Conservation (phyloP, 1,140 invertebrate genomes). For the Sycophaga agraensis region DNA sequence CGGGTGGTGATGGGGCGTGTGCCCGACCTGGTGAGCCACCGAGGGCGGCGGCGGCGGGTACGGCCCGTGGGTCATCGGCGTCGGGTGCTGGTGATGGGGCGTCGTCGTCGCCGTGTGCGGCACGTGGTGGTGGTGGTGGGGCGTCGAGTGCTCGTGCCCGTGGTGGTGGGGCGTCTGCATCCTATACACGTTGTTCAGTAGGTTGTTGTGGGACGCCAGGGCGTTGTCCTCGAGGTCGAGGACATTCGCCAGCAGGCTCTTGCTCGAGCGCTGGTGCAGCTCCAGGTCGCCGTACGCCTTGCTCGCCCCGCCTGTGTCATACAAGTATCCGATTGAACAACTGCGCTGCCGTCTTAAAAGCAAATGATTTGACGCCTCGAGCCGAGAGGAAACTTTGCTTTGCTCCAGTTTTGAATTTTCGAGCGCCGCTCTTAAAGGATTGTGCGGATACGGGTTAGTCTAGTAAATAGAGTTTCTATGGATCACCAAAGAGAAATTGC, state of each 20-base stretch:
- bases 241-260: constrained; percentile 92
- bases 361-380: no score
- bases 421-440: no score
- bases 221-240: constrained; percentile 85
- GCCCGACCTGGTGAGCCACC: constrained; percentile 46
- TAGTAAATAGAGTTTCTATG: no score
- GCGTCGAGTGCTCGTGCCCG: constrained; percentile 47
- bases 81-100: constrained; percentile 53
- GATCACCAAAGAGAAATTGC: no score
- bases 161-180: constrained; percentile 55
- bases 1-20: constrained; percentile 57
- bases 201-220: constrained; percentile 54
- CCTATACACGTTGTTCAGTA: constrained; percentile 56
- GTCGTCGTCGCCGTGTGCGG: constrained; percentile 45
- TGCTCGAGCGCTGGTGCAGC: constrained; percentile 72
- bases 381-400: no score
- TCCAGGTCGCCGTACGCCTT: constrained; percentile 70
- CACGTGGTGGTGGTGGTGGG: constrained; percentile 51
- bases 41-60: constrained; percentile 38
- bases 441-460: no score
- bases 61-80: constrained; percentile 48
- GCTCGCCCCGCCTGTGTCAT: no score
- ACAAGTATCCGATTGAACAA: no score
- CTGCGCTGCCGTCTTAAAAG: no score
- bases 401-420: no score